Evolutionary conservation across 1,140 invertebrate genomes (phyloP), one percentile per base, ranked within the genome.

Genomic region (Drosophila erecta): DNA sequence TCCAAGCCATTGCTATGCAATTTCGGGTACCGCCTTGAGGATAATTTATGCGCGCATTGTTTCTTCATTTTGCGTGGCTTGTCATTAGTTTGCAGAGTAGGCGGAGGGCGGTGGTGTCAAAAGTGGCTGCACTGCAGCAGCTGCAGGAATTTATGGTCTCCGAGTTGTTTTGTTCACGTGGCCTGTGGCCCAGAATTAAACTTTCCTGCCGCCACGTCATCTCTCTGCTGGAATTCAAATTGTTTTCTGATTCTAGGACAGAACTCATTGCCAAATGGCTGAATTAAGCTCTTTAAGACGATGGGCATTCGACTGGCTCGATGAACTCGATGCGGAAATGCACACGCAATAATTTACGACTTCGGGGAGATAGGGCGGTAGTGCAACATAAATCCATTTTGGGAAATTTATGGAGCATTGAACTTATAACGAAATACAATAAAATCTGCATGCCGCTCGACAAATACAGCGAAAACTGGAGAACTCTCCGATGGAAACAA

Each of bases 371-470:
- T 35, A 51, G 24, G 54, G 54, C 38, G 46, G 61, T 41, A 59
- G 64, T 53, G 81, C 71, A 79, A 78, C 84, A 87, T 86, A 83
- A 86, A 87, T 86, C 83, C 75, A 56, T 75, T 83, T 81, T 71
- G 55, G 61, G 30, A 83, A 87, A 86, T 86, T 86, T 86, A 86
- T 87, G 71, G 83, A 83, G 76, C 79, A 81, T 86, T 86, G 83
- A 86, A 86, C 83, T 86, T 86, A 86, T 87, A 86, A 87, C 67
- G 83, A 87, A 86, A 86, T 86, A 87, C 83, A 86, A 86, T 86
- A 86, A 86, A 79, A 81, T 58, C 62, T 71, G 65, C 55, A 62
- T 65, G 41, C 77, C 50, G 69, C 54, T 15, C 43, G 20, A 49
- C 69, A 56, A 71, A n/a, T 71, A 65, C 55, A 61, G 40, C 59